Percentiles rank a stretch among this genome's conserved stretches.
Evolutionary conservation across 2,888 invertebrate genomes (phyloP).

Genomic region (Fragum sueziense): DNA sequence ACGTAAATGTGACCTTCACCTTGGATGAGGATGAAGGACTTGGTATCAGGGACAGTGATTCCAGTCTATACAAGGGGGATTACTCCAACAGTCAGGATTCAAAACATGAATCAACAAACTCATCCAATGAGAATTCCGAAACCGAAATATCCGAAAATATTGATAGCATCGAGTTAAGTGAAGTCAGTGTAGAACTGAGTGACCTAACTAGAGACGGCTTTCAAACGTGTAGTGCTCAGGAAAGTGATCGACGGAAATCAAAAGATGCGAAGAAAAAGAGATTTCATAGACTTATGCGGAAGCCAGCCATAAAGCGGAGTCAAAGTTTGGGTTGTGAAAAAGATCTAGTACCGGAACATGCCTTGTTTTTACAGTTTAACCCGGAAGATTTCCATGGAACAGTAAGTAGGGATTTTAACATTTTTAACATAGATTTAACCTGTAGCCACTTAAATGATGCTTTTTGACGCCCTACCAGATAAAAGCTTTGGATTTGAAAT

Average conservation of each 20-base stretch:
- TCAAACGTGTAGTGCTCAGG: neutral
- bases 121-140: constrained; percentile 33
- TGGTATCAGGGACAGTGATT: constrained; percentile 45
- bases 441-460: no score
- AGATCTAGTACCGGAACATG: constrained; percentile 80
- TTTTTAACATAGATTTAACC: no score
- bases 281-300: constrained; percentile 70
- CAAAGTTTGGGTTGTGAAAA: constrained; percentile 84
- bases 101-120: constrained; percentile 10
- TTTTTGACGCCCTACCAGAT: no score
- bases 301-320: constrained; percentile 71
- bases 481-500: no score
- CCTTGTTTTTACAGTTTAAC: constrained; percentile 76
- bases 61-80: constrained; percentile 32
- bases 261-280: constrained; percentile 68
- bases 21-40: constrained; percentile 54
- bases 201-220: neutral
- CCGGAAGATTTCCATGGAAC: constrained; percentile 43
- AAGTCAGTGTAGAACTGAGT: constrained; percentile 23
- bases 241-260: constrained; percentile 10
- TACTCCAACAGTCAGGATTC: constrained; percentile 1
- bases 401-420: no score
- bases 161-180: constrained; percentile 2
- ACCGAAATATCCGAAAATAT: constrained; percentile 20
- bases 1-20: constrained; percentile 28